Base-by-base conservation (phyloP, 2,888 invertebrate species). In the Epinotia demarniana region DNA sequence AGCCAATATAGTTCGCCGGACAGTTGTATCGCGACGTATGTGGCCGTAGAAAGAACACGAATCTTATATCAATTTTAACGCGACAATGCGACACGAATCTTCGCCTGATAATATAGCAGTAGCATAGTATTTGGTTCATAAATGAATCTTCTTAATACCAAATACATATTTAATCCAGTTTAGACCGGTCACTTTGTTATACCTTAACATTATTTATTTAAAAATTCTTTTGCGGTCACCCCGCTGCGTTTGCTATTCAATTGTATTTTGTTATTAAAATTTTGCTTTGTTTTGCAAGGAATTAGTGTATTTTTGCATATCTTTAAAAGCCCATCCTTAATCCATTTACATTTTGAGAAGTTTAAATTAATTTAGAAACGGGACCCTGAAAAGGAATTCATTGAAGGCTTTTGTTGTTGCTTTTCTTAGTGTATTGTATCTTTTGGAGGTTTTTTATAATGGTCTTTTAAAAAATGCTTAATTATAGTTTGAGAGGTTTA, bases 241-340 rank as follows among this genome's bases (percentile, higher is more conserved):
- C 43, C 53, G 55, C 66, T 61, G 19, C 66, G 75, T 67, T 71
- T 75, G 66, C 71, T 61, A 75, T 75, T 75, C 75, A 71, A 75
- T 75, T 75, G 61, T 66, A 71, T 75, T 75, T 75, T 71, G 75
- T 71, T 75, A 75, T 75, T 75, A 71, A 75, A 75, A 71, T 75
- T 75, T 71, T 61, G 66, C 71, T 75, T 75, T 75, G 75, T 75
- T 75, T 71, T 66, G 71, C 53, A 55, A 66, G 75, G 61, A 71
- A 75, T 75, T 75, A 71, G 64, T 61, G 71, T 71, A 71, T 75
- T 71, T 75, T 75, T 75, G 75, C 75, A 75, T 75, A 75, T 75
- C 64, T 71, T 71, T 75, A 66, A 75, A 71, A 55, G 61, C 66
- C 70, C 70, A 58, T 61, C 66, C 43, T 60, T 71, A 75, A 75